Base-by-base conservation (phyloP, 2,113 vertebrate species). In the Lamprotornis superbus region DNA sequence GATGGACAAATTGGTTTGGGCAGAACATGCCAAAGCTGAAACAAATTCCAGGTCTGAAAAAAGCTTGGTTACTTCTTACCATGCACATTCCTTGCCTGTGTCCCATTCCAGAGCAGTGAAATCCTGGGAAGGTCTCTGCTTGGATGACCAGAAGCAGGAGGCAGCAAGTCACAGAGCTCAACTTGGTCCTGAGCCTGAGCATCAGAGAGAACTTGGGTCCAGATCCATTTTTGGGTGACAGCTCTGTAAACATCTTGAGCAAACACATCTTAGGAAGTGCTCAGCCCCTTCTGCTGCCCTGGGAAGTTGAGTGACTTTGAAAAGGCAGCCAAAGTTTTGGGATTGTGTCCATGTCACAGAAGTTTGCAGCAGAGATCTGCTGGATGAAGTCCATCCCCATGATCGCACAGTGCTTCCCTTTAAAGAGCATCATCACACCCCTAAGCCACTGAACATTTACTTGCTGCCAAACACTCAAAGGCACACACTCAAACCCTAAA, bases 361-460 rank as follows among this genome's bases (percentile, higher is more conserved):
- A 96, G 35, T 70, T 40, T 77, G 76, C 11, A 11, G 68, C 59
- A 74, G 53, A 0, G 15, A 70, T 77, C 52, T 56, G 39, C 14
- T 90, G 95, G 91, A 75, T 71, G 69, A 81, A 44, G 68, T 40
- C 60, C 80, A 78, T 65, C 89, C 63, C 22, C 40, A 44, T 1
- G 3, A 92, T 78, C 73, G 7, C 88, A 28, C 82, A 27, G 37
- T 20, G 69, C 57, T 87, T 91, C 76, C 83, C 85, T 86, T 89
- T 83, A 82, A 89, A 91, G 56, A 89, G 80, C 74, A 96, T 52
- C 86, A 52, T 37, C 94, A 23, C 77, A 75, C 52, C 74, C 24
- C 65, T 18, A 46, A 84, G 84, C 64, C 37, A 39, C 60, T 2
- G 67, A 90, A 55, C 76, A 42, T 35, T 57, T 20, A 7, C 78